Conservation (phyloP, 2,113 vertebrate genomes). For the Nannobrachium achirus region DNA sequence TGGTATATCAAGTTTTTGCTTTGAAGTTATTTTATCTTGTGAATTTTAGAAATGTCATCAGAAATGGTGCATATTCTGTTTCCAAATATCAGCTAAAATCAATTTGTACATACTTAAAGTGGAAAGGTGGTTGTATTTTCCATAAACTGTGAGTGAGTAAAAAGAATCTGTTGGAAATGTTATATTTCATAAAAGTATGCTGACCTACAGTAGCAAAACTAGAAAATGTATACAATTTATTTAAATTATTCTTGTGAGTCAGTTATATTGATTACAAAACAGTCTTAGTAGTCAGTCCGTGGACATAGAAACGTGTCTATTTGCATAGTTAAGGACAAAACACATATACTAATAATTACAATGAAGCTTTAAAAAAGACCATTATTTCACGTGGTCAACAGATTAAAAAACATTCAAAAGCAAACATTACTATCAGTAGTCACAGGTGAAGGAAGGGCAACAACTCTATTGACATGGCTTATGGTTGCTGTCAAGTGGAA, state of each 20-base stretch:
- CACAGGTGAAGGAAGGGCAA: neutral
- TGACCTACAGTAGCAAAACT: slow-evolving; percentile 52
- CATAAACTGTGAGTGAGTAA: neutral
- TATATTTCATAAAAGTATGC: slow-evolving; percentile 16
- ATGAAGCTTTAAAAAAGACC: neutral
- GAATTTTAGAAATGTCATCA: too few species aligned
- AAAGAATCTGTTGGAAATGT: slow-evolving; percentile 23
- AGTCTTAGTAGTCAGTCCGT: neutral
- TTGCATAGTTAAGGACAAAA: neutral
- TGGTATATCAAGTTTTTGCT: too few species aligned
- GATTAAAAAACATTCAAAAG: slow-evolving; percentile 9
- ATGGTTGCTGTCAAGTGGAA: neutral
- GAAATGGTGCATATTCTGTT: too few species aligned
- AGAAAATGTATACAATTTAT: slow-evolving; percentile 3
- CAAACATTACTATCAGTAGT: neutral
- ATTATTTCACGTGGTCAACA: neutral
- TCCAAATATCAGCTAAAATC: too few species aligned
- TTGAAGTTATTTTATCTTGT: too few species aligned
- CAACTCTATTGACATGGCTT: neutral
- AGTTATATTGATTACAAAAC: slow-evolving; percentile 22
- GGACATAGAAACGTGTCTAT: slow-evolving; percentile 4
- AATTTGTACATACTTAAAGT: too few species aligned
- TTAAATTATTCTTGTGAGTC: neutral
- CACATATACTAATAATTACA: too few species aligned
- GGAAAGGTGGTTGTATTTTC: neutral